phyloP scores from a whole-genome alignment of 2,888 invertebrate genomes.

The Sarcophaga carnaria region DNA sequence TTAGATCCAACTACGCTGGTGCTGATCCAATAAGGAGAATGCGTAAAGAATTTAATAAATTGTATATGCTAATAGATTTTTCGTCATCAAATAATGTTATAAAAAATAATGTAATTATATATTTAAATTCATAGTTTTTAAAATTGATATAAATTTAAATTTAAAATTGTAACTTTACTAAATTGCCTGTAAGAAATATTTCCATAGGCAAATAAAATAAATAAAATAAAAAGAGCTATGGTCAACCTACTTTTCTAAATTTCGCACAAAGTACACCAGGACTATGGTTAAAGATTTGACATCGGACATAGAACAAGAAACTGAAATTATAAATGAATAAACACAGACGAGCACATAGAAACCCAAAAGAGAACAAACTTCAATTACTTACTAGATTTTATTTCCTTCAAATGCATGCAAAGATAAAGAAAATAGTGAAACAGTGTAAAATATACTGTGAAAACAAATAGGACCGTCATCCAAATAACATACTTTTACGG shows the following conservation, averaged over 20 bases:
- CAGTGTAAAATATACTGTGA: conserved; percentile 50
- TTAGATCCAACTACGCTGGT: too few species aligned
- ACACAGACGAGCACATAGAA: conserved; percentile 38
- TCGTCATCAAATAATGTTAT: too few species aligned
- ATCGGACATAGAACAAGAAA: conserved; percentile 27
- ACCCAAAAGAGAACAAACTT: conserved; percentile 57
- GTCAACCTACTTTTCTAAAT: conserved; percentile 46
- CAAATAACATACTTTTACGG: conserved; percentile 39
- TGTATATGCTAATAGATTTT: too few species aligned
- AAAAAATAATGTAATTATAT: too few species aligned
- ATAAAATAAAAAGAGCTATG: too few species aligned
- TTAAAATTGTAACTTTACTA: too few species aligned
- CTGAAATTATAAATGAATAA: conserved; percentile 29
- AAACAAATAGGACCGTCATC: conserved; percentile 60
- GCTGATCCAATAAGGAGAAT: too few species aligned
- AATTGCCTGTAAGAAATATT: too few species aligned
- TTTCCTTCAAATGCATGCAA: conserved; percentile 45
- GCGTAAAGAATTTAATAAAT: too few species aligned
- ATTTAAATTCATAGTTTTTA: too few species aligned
- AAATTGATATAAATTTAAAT: too few species aligned
- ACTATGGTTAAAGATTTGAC: conserved; percentile 39
- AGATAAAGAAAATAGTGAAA: conserved; percentile 49
- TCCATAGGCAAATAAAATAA: too few species aligned
- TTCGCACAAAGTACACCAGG: conserved; percentile 47
- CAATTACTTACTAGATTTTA: conserved; percentile 49